Evolutionary conservation across 2,113 vertebrate species (phyloP).

Genomic region (Carassius gibelio): DNA sequence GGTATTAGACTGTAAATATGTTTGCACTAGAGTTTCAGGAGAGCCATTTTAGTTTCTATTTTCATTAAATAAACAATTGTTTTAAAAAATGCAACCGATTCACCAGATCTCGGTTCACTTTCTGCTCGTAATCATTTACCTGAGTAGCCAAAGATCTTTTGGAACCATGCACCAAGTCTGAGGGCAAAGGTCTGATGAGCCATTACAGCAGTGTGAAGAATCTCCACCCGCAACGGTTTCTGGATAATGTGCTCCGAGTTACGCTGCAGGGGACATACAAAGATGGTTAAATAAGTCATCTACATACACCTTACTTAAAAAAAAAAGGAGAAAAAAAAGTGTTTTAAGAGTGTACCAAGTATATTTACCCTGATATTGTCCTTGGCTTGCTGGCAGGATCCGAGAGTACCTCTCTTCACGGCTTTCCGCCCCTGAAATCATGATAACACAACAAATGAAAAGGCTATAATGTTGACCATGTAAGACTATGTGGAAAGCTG

Average conservation of each 20-base stretch:
- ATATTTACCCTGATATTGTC: constrained; percentile 87
- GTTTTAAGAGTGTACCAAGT: neutral
- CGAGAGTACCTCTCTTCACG: constrained; percentile 85
- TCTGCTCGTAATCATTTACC: constrained; percentile 70
- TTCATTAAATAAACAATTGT: neutral
- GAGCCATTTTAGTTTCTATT: too few species aligned
- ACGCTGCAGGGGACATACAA: constrained; percentile 61
- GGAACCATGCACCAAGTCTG: constrained; percentile 91
- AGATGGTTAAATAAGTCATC: neutral
- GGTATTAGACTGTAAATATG: too few species aligned
- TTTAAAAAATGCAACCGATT: neutral
- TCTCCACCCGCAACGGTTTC: constrained; percentile 89
- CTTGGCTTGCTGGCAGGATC: constrained; percentile 85
- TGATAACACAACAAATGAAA: neutral
- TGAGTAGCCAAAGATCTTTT: constrained; percentile 92
- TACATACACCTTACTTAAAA: neutral
- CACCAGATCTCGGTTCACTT: neutral
- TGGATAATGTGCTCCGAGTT: constrained; percentile 93
- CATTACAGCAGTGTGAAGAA: constrained; percentile 87
- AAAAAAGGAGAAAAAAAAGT: neutral
- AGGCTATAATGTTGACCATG: neutral
- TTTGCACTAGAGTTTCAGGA: too few species aligned
- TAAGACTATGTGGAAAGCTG: neutral
- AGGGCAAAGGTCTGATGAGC: constrained; percentile 94
- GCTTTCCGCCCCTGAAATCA: constrained; percentile 87